Conservation (phyloP, 1,140 invertebrate species). For the Drosophila kohkoa region DNA sequence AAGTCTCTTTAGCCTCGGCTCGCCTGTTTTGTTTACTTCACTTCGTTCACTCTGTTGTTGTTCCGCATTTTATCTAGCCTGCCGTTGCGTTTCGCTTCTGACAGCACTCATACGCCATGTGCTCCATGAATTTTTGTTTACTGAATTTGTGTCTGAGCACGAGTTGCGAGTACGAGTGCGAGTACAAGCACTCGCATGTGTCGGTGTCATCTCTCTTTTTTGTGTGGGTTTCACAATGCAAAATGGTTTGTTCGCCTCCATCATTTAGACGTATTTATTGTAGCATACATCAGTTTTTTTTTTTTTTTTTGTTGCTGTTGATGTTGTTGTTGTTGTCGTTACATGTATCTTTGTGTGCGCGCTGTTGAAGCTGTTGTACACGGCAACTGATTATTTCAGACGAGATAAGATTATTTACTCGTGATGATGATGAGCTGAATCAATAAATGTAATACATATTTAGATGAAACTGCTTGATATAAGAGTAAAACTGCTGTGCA, state of each 20-base stretch:
- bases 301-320: neutral
- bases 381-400: neutral
- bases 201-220: neutral
- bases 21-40: conserved; percentile 44
- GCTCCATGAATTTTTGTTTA: conserved; percentile 74
- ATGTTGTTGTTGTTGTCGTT: neutral
- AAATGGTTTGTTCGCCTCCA: neutral
- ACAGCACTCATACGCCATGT: conserved; percentile 73
- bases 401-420: neutral
- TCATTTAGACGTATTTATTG: conserved; percentile 12
- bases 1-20: conserved; percentile 54
- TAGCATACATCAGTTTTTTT: neutral
- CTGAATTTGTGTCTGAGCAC: conserved; percentile 26
- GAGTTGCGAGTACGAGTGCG: neutral
- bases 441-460: neutral
- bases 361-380: conserved; percentile 1
- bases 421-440: neutral
- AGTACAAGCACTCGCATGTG: neutral
- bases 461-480: no score
- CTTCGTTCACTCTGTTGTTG: conserved; percentile 18
- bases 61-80: conserved; percentile 68
- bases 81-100: conserved; percentile 24
- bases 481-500: no score
- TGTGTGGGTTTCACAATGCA: conserved; percentile 2
- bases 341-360: neutral